These are phyloP conservation scores for Microhierax caerulescens DNA, from an alignment of 2,797 vertebrate genomes.

Conservation along the genomic window DNA sequence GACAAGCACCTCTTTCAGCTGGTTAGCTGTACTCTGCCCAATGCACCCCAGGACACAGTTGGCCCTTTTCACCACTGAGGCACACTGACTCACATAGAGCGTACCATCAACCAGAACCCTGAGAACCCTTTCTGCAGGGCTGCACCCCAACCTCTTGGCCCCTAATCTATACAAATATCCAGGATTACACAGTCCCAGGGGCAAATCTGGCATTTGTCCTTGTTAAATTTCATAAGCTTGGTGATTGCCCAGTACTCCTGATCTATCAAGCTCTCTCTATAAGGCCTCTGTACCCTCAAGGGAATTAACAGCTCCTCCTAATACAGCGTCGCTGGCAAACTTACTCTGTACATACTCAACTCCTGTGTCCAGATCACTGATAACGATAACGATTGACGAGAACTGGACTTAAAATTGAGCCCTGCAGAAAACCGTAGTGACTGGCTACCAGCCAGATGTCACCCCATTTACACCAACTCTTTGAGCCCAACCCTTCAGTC, in stretches of 20 bases:
- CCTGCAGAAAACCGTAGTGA: neutral
- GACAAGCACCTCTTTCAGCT: neutral
- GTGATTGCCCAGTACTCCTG: neutral
- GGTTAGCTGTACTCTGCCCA: neutral
- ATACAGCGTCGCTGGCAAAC: neutral
- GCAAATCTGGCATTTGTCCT: neutral
- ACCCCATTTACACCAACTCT: neutral
- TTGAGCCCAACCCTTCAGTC: neutral
- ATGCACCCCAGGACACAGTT: accelerated
- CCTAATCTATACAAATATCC: neutral
- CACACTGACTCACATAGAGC: neutral
- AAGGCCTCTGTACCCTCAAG: neutral
- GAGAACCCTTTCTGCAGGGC: neutral
- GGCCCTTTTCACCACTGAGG: neutral
- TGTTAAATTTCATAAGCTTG: neutral
- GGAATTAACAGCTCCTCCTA: neutral
- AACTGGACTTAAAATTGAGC: neutral
- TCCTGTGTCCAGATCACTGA: neutral
- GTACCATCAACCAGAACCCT: neutral
- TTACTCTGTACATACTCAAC: neutral
- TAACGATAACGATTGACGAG: neutral
- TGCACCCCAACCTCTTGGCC: neutral
- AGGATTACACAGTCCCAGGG: neutral
- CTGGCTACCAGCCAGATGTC: neutral
- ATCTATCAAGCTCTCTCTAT: neutral